Base-by-base conservation (phyloP, 2,888 invertebrate genomes). In the Drosophila demipolita region DNA sequence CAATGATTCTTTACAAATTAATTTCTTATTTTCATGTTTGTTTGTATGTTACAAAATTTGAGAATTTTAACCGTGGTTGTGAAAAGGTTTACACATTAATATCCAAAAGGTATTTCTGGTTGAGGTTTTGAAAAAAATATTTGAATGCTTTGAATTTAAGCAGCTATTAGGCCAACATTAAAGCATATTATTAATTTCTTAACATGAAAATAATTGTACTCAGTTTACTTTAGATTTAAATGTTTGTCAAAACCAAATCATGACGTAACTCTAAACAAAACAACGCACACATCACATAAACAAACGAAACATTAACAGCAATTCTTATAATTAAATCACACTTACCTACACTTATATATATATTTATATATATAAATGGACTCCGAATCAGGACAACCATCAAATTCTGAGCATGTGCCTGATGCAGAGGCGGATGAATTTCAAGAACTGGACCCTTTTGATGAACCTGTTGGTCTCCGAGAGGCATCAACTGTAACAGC, bases 201-300 rank as follows among this genome's bases (percentile, higher is more conserved):
- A 11, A 3, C 12, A 9, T 64, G 1, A 15, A 57, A 32, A 9
- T 53, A 23, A n/a, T 20, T 17, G 2, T n/a, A 20, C 35, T 54
- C 38, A n/a, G 17, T 15, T 17, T 33, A 17, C 33, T n/a, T 38
- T 20, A 17, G 42, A n/a, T 23, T 63, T 49, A 17, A 23, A 17
- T 55, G 48, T 63, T 53, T 54, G 36, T 55, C 62, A 15, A 12
- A 17, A 52, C 11, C 45, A 23, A 75, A 57, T 23, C 23, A 32
- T 53, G 9, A 50, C 29, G 4, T 17, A 35, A 54, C 12, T 61
- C 32, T 55, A 36, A 45, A 33, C 48, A 60, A 53, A 61, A 40
- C 35, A 35, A 62, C 23, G 23, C 33, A 53, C 15, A 54, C 17
- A 63, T 23, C 5, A 49, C 38, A 53, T 20, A 42, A 53, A 33